Evolutionary conservation across 2,797 vertebrate species (phyloP).

Genomic region (Aselliscus stoliczkanus): DNA sequence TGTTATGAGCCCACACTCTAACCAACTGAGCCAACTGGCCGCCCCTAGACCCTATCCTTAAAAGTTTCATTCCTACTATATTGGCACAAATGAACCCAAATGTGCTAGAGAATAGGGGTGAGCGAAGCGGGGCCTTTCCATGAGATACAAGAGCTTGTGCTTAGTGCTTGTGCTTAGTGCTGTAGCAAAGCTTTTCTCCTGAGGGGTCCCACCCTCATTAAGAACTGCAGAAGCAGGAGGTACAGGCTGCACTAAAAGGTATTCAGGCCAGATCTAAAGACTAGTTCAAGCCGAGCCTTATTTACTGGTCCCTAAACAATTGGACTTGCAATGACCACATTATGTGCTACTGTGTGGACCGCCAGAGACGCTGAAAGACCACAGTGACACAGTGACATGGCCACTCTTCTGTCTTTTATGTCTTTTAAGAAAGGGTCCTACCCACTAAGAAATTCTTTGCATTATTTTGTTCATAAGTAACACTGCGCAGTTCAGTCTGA

Average conservation of each 20-base stretch:
- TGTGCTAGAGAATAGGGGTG: not conserved
- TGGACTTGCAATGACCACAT: not conserved
- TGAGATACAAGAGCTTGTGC: not conserved
- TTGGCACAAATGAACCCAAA: not conserved
- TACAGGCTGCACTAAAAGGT: not conserved
- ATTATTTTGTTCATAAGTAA: not conserved
- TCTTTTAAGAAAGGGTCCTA: not conserved
- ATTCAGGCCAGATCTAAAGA: not conserved
- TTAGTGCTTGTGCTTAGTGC: not conserved
- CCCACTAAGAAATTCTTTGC: not conserved
- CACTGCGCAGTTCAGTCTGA: not conserved
- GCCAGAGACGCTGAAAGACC: not conserved
- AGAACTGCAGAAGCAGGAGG: not conserved
- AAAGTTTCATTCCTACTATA: not conserved
- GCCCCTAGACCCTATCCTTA: conserved; percentile 6
- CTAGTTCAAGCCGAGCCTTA: not conserved
- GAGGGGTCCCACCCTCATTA: not conserved
- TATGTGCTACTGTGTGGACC: not conserved
- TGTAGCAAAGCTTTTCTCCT: not conserved
- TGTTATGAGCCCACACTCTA: no score
- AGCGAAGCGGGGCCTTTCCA: not conserved
- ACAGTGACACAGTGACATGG: not conserved
- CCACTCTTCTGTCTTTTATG: not conserved
- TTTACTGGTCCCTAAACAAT: not conserved
- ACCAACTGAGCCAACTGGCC: no score